Base-by-base conservation (phyloP, 2,888 invertebrate genomes). In the Drosophila mulleri region DNA sequence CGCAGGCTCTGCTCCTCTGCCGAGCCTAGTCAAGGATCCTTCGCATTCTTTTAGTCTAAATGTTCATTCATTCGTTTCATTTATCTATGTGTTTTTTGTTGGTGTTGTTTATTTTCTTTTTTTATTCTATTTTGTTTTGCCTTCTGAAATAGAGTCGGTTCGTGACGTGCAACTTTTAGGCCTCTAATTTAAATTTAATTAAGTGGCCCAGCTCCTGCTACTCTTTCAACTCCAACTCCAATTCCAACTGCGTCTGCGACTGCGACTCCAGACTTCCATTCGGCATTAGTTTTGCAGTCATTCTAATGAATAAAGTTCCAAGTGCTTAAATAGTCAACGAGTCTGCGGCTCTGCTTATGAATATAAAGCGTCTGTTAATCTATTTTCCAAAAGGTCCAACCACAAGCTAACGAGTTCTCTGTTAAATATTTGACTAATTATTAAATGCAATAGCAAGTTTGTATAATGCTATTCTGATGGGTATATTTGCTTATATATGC, bases 121-220 rank as follows among this genome's bases (percentile, higher is more conserved):
- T 53, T 37, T 39, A 26, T 53, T 73, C n/a, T 41, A 26, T 54
- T 54, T 41, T 79, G 76, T 72, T 78, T 71, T 56, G 20, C 57
- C 62, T 65, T 73, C 66, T 78, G 78, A 77, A 81, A 82, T 70
- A 82, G 77, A 64, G 60, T 26, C 68, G 50, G 45, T 66, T 69
- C 80, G 75, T 82, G 87, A 81, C 84, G 83, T 79, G 81, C 81
- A 84, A 83, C 75, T 87, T 85, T 82, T 82, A 81, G 86, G 77
- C 86, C 83, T 81, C 78, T 89, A 82, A 89, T 89, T 89, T 85
- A 85, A 87, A 83, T 88, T 85, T 89, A 88, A 89, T 89, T 89
- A 88, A 89, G 89, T 85, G 80, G 82, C 69, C 79, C 79, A 82
- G 72, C 80, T 79, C 23, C 52, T 23, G 8, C n/a, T 26, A n/a